Evolutionary conservation across 2,888 invertebrate genomes (phyloP).

Genomic region (Brenthis ino): DNA sequence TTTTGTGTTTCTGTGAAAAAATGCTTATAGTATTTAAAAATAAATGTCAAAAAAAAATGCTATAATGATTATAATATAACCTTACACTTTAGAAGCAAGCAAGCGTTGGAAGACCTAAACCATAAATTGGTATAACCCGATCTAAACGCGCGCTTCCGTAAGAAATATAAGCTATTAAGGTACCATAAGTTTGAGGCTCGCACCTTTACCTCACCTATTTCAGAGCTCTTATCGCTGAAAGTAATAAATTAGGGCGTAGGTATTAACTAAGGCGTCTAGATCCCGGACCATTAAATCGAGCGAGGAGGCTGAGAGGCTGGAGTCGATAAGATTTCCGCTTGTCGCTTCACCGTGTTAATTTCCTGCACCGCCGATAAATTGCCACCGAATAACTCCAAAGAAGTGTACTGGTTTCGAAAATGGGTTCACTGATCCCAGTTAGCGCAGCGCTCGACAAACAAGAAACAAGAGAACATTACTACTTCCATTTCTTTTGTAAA

Average conservation of each 20-base stretch:
- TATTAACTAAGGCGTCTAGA: constrained; percentile 24
- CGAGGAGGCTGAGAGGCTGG: not conserved
- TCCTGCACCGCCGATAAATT: constrained; percentile 11
- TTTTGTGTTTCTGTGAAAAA: too few species aligned
- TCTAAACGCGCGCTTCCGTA: not conserved
- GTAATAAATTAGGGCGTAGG: constrained; percentile 28
- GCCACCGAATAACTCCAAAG: constrained; percentile 2
- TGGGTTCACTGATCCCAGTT: constrained; percentile 18
- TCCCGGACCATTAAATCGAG: constrained; percentile 14
- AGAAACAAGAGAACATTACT: constrained; percentile 3
- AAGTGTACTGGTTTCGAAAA: constrained; percentile 9
- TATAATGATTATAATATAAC: too few species aligned
- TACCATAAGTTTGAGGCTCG: constrained; percentile 14
- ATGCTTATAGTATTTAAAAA: too few species aligned
- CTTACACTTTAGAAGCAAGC: too few species aligned
- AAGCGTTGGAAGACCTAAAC: not conserved
- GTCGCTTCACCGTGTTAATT: constrained; percentile 10
- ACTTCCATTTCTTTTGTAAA: constrained; percentile 6
- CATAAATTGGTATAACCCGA: not conserved
- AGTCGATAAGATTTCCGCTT: constrained; percentile 21
- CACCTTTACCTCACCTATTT: constrained; percentile 22
- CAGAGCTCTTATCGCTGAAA: constrained; percentile 25
- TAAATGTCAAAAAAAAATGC: too few species aligned
- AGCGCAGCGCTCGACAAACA: constrained; percentile 14
- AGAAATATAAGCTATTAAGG: constrained; percentile 3